Conservation (phyloP, 2,113 vertebrate genomes). For the Mungos mungo region DNA sequence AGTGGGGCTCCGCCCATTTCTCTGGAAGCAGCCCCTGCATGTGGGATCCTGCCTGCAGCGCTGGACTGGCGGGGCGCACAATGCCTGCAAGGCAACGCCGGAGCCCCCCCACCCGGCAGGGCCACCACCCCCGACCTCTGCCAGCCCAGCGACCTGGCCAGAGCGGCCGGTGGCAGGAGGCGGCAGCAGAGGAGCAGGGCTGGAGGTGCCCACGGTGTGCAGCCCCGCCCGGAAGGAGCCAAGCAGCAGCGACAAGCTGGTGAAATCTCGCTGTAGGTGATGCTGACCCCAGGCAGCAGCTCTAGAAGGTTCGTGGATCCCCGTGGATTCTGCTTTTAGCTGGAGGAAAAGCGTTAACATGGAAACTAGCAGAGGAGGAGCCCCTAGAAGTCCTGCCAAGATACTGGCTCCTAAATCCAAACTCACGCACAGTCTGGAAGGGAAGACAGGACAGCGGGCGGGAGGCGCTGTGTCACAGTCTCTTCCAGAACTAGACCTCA, state of each 20-base stretch:
- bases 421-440: rapidly evolving
- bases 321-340: not conserved
- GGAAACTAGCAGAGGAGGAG: not conserved
- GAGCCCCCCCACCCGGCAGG: not conserved
- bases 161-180: not conserved
- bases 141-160: not conserved
- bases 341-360: not conserved
- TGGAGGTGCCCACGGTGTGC: not conserved
- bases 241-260: not conserved
- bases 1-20: not conserved
- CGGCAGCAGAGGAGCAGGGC: not conserved
- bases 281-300: not conserved
- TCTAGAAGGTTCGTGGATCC: not conserved
- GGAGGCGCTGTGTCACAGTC: rapidly evolving
- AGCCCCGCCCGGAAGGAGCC: not conserved
- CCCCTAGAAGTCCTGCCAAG: not conserved
- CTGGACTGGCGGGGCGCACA: not conserved
- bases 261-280: rapidly evolving
- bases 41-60: not conserved
- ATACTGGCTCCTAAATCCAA: not conserved
- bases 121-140: not conserved
- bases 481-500: not conserved
- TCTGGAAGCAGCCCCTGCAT: not conserved
- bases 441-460: not conserved
- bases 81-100: no score